A percentile compares a stretch with the other conserved stretches of the same genome.
Evolutionary conservation across 2,797 vertebrate genomes (phyloP).

Genomic region (Buphagus erythrorhynchus): DNA sequence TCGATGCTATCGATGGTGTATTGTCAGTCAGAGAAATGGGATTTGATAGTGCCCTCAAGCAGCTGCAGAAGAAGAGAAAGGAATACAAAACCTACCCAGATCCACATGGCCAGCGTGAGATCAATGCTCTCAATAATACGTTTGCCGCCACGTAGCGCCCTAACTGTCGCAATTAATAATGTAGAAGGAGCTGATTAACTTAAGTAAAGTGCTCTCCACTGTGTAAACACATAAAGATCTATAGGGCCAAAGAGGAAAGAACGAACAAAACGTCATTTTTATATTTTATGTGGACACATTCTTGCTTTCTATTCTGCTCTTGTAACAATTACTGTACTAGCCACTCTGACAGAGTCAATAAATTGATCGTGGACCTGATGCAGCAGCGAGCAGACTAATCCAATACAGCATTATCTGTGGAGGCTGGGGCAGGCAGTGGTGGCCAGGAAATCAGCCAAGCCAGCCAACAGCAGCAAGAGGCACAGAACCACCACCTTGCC

Average conservation of each 20-base stretch:
- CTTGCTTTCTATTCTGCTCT: slow-evolving; percentile 83
- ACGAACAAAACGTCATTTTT: slow-evolving; percentile 76
- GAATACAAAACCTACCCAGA: slow-evolving; percentile 60
- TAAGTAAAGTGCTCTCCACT: slow-evolving; percentile 76
- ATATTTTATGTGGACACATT: slow-evolving; percentile 79
- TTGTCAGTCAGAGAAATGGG: slow-evolving; percentile 76
- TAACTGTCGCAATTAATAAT: slow-evolving; percentile 80
- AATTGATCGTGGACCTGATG: slow-evolving; percentile 83
- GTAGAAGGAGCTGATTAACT: slow-evolving; percentile 77
- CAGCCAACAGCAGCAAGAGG: neutral
- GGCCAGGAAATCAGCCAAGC: slow-evolving; percentile 29
- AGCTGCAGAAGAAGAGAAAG: slow-evolving; percentile 42
- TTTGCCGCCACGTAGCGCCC: slow-evolving; percentile 52
- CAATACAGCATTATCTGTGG: slow-evolving; percentile 75
- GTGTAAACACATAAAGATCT: slow-evolving; percentile 77
- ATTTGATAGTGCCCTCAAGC: slow-evolving; percentile 72
- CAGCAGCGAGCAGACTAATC: slow-evolving; percentile 77
- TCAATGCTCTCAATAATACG: slow-evolving; percentile 67
- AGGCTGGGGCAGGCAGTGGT: neutral
- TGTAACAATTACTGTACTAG: slow-evolving; percentile 82
- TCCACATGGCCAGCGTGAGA: slow-evolving; percentile 36
- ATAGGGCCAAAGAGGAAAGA: slow-evolving; percentile 57
- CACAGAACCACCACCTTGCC: neutral
- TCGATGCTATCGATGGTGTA: slow-evolving; percentile 68
- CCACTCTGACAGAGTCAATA: slow-evolving; percentile 88